Evolutionary conservation across 1,140 invertebrate species (phyloP), one percentile per base, ranked within the genome.

Genomic region (Drosophila orena): DNA sequence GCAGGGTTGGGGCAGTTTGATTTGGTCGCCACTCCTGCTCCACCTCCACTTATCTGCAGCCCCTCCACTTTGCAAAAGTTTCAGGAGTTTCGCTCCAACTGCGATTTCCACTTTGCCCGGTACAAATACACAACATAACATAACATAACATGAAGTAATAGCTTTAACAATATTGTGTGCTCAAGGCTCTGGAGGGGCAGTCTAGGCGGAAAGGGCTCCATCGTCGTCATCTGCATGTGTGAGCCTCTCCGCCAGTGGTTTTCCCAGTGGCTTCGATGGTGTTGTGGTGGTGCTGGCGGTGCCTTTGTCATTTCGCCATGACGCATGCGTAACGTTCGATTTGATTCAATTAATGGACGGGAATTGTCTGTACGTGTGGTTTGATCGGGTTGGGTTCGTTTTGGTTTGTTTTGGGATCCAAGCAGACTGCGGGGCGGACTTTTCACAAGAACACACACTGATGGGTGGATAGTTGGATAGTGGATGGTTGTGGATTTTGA

Each of bases 271-370:
- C 12, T 30, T 34, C 12, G 54, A 43, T 62, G 62, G 57, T 17
- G 62, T 17, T 43, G 35, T 50, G 42, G 59, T 38, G 30, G 30
- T 30, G 30, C 30, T 10, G 8, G 8, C 35, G 58, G 64, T 50
- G 56, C 84, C 84, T 88, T 88, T 88, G 84, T 88, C 83, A 83
- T 88, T 89, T 58, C 74, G 70, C 61, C 84, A 77, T 83, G 83
- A 89, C 83, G 84, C 84, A 89, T 89, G 84, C 84, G 84, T 89
- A 89, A 83, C 83, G 83, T 88, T 89, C 85, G 84, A 89, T 89
- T 89, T 89, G 84, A 84, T 89, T 88, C 83, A 88, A 88, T 88
- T 89, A 89, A 90, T 89, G 84, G 84, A 66, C 62, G 77, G 46
- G 84, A 90, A 89, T 89, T 79, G 77, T 74, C 72, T 74, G 60